phyloP scores from a whole-genome alignment of 2,113 vertebrate species.

The Embiotoca jacksoni region DNA sequence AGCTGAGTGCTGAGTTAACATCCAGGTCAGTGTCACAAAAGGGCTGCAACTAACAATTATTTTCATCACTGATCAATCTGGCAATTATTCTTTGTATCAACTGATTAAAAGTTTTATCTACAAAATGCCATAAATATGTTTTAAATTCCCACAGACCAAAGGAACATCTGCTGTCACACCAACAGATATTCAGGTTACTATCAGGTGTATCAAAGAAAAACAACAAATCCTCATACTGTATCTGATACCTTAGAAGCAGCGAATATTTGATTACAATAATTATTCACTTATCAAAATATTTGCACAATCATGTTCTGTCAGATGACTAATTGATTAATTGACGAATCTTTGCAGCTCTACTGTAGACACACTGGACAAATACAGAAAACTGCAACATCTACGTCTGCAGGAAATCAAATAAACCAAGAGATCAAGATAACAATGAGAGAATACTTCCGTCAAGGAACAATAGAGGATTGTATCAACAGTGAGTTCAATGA shows the following conservation, averaged over 20 bases:
- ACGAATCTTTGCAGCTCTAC: not conserved
- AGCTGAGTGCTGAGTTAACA: conserved; percentile 44
- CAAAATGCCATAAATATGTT: not conserved
- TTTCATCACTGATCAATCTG: not conserved
- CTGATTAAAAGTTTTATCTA: not conserved
- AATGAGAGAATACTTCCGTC: no score
- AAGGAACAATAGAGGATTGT: no score
- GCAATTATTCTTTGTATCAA: no score
- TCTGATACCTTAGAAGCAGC: no score
- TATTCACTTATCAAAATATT: no score
- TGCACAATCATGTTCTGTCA: no score
- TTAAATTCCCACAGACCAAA: no score
- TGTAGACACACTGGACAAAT: conserved; percentile 52
- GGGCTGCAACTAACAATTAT: not conserved
- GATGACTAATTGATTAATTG: not conserved
- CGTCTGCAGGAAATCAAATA: conserved; percentile 57
- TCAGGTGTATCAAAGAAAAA: not conserved
- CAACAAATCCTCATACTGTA: no score
- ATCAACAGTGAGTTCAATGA: no score
- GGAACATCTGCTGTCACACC: not conserved
- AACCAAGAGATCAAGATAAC: not conserved
- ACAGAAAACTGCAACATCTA: conserved; percentile 42
- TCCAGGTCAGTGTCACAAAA: conserved; percentile 21
- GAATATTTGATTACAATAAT: no score
- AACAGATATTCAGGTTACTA: not conserved